phyloP scores from a whole-genome alignment of 2,888 invertebrate genomes.

The Lycophotia porphyrea region DNA sequence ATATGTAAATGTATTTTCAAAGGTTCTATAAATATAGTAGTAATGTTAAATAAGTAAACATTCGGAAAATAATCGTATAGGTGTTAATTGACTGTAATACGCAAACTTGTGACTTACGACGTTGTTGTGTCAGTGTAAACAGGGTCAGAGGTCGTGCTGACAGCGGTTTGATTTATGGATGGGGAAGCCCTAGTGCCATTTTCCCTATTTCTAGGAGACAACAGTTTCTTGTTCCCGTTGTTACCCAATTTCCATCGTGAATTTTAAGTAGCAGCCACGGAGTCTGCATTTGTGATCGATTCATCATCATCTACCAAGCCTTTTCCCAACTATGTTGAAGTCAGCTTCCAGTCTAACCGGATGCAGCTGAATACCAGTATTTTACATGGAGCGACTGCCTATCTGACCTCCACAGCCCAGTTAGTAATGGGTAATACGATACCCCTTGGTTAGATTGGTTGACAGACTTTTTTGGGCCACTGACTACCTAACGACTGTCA shows the following conservation, averaged over 20 bases:
- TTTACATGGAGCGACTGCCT: too few species aligned
- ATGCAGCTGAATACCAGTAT: too few species aligned
- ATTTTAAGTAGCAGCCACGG: not conserved
- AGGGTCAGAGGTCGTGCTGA: constrained; percentile 18
- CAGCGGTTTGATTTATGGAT: not conserved
- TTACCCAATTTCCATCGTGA: not conserved
- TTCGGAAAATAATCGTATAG: constrained; percentile 33
- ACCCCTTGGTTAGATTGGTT: too few species aligned
- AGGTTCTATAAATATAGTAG: constrained; percentile 18
- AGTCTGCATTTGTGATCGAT: not conserved
- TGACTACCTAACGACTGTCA: too few species aligned
- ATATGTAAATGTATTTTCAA: constrained; percentile 27
- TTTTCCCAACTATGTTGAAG: too few species aligned
- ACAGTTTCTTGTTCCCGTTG: not conserved
- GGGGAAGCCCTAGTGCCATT: not conserved
- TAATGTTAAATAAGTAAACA: constrained; percentile 23
- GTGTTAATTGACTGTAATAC: constrained; percentile 43
- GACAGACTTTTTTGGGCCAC: too few species aligned
- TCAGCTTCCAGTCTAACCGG: too few species aligned
- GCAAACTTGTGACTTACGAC: constrained; percentile 8
- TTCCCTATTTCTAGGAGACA: not conserved
- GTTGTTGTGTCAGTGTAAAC: constrained; percentile 12
- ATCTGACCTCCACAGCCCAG: too few species aligned
- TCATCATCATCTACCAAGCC: too few species aligned
- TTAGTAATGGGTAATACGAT: too few species aligned